Conservation (phyloP, 1,140 invertebrate species). For the Anthonomus grandis region DNA sequence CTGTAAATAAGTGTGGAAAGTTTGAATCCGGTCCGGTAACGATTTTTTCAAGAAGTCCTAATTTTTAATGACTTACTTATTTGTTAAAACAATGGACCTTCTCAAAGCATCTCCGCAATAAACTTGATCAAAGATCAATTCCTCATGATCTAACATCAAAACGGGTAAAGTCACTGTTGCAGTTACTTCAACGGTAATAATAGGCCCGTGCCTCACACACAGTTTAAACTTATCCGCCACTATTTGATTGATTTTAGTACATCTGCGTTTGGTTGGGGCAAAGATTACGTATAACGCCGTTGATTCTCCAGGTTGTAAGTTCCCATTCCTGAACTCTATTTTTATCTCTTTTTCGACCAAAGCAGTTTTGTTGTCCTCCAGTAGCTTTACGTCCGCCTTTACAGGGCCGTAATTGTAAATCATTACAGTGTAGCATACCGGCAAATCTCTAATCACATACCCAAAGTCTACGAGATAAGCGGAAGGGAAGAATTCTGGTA, state of each 20-base stretch:
- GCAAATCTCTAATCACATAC: constrained; percentile 43
- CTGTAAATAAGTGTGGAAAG: no score
- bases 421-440: constrained; percentile 32
- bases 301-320: constrained; percentile 37
- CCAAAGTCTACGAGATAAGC: constrained; percentile 50
- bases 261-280: constrained; percentile 10
- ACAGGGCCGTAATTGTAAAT: constrained; percentile 49
- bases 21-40: no score
- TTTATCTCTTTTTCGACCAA: constrained; percentile 34
- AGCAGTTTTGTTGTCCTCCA: constrained; percentile 8
- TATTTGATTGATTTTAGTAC: neutral
- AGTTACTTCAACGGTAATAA: constrained; percentile 20
- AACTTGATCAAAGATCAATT: constrained; percentile 9
- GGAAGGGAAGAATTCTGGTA: constrained; percentile 43
- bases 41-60: no score
- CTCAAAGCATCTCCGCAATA: constrained; percentile 12
- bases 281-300: constrained; percentile 40
- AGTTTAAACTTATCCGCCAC: constrained; percentile 30
- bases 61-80: constrained; percentile 12
- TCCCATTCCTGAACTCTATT: constrained; percentile 36
- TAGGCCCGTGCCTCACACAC: constrained; percentile 26
- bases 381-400: constrained; percentile 35
- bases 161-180: constrained; percentile 20
- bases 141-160: neutral
- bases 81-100: constrained; percentile 4